phyloP scores from a whole-genome alignment of 2,797 vertebrate genomes.

The Glossophaga mutica region DNA sequence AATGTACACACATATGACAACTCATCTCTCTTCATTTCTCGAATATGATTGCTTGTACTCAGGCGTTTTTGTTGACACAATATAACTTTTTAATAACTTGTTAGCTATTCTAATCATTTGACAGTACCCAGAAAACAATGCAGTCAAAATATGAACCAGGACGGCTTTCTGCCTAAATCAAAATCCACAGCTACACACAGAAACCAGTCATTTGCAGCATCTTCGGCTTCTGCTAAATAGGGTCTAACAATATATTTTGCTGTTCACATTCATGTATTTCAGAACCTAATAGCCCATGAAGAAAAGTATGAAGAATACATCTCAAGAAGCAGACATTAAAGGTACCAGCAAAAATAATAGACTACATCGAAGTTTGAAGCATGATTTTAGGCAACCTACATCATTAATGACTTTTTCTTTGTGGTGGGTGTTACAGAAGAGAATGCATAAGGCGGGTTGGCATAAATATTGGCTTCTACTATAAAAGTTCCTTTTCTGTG shows the following conservation, averaged over 20 bases:
- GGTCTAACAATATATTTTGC: constrained; percentile 91
- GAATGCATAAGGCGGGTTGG: background rate
- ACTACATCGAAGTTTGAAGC: constrained; percentile 73
- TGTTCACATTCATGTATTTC: constrained; percentile 89
- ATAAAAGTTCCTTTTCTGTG: constrained; percentile 54
- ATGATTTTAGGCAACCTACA: constrained; percentile 72
- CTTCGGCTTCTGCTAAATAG: constrained; percentile 87
- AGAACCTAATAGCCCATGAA: constrained; percentile 90
- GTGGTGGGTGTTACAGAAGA: constrained; percentile 35
- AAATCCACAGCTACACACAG: constrained; percentile 79
- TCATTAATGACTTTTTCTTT: constrained; percentile 68
- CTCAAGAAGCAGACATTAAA: constrained; percentile 76
- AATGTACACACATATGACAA: constrained; percentile 46
- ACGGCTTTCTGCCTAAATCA: constrained; percentile 45
- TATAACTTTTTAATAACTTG: constrained; percentile 71
- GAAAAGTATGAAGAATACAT: constrained; percentile 82
- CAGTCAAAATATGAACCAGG: constrained; percentile 17
- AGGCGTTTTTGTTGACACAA: constrained; percentile 37
- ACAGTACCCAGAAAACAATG: constrained; percentile 43
- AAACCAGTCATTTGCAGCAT: constrained; percentile 73
- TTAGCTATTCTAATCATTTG: constrained; percentile 60
- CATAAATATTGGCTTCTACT: constrained; percentile 34
- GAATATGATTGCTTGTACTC: constrained; percentile 61
- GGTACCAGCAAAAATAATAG: constrained; percentile 75
- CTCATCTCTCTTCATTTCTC: constrained; percentile 55